Evolutionary conservation across 2,888 invertebrate genomes (phyloP).

Genomic region (Electrophaes corylata): DNA sequence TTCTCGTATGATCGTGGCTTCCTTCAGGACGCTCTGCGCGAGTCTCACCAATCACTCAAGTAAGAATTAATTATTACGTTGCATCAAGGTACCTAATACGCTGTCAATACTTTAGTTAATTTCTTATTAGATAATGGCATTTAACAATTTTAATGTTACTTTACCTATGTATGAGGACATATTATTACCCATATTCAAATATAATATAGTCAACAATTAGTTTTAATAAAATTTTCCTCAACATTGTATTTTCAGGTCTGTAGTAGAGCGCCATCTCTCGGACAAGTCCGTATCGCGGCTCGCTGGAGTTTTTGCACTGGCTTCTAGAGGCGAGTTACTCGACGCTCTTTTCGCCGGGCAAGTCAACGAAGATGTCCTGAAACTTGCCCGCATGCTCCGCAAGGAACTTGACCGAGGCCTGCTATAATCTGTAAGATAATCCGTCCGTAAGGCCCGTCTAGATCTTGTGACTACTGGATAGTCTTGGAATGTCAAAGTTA

Average conservation of each 20-base stretch:
- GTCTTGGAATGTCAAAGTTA: constrained; percentile 15
- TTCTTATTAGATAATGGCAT: background rate
- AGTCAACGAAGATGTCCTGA: constrained; percentile 73
- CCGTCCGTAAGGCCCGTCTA: constrained; percentile 60
- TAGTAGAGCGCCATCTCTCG: constrained; percentile 92
- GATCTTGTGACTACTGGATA: constrained; percentile 26
- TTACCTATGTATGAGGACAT: background rate
- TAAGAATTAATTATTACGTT: constrained; percentile 49
- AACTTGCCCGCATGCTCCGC: constrained; percentile 75
- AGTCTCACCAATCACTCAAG: constrained; percentile 90
- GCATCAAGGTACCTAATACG: too few species aligned
- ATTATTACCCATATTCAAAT: too few species aligned
- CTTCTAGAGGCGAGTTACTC: constrained; percentile 71
- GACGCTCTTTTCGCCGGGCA: constrained; percentile 76
- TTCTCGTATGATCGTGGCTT: constrained; percentile 94
- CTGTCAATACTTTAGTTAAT: too few species aligned
- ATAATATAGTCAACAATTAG: background rate
- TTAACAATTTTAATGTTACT: background rate
- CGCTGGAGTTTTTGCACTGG: constrained; percentile 88
- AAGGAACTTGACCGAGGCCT: constrained; percentile 77
- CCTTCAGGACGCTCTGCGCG: constrained; percentile 90
- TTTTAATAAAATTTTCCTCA: background rate
- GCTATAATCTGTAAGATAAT: constrained; percentile 63
- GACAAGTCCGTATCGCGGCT: constrained; percentile 92
- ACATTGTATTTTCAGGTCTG: constrained; percentile 72